Conservation (phyloP, 2,888 invertebrate genomes). For the Teinopalpus imperialis region DNA sequence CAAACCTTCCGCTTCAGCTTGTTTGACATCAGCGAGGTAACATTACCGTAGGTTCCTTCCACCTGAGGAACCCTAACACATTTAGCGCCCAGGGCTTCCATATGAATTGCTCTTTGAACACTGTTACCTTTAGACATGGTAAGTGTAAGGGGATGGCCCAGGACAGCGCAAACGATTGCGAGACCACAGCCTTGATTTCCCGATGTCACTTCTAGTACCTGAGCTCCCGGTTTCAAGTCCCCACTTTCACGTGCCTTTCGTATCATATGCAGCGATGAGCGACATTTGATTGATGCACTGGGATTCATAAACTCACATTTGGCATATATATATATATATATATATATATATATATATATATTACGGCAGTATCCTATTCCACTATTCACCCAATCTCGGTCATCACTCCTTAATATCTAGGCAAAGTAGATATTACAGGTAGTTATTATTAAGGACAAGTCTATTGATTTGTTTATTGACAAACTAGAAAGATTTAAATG, state of each 20-base stretch:
- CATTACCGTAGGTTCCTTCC: conserved; percentile 70
- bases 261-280: conserved; percentile 69
- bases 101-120: conserved; percentile 66
- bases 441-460: too few species aligned
- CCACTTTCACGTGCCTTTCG: conserved; percentile 52
- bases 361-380: too few species aligned
- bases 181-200: conserved; percentile 75
- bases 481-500: too few species aligned
- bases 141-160: conserved; percentile 65
- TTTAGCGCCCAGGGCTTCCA: conserved; percentile 72
- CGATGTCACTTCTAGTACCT: conserved; percentile 68
- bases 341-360: too few species aligned
- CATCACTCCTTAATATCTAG: too few species aligned
- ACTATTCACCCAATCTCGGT: too few species aligned
- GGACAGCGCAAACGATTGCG: conserved; percentile 69
- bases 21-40: conserved; percentile 65
- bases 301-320: conserved; percentile 78
- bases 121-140: conserved; percentile 74
- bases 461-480: too few species aligned
- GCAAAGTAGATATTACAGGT: too few species aligned
- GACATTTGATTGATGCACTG: conserved; percentile 69
- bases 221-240: conserved; percentile 54
- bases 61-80: conserved; percentile 69
- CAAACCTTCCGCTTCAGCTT: conserved; percentile 58
- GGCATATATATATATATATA: too few species aligned